These are phyloP conservation scores for Oophaga pumilio DNA, from an alignment of 2,113 vertebrate genomes.

Conservation along the genomic window DNA sequence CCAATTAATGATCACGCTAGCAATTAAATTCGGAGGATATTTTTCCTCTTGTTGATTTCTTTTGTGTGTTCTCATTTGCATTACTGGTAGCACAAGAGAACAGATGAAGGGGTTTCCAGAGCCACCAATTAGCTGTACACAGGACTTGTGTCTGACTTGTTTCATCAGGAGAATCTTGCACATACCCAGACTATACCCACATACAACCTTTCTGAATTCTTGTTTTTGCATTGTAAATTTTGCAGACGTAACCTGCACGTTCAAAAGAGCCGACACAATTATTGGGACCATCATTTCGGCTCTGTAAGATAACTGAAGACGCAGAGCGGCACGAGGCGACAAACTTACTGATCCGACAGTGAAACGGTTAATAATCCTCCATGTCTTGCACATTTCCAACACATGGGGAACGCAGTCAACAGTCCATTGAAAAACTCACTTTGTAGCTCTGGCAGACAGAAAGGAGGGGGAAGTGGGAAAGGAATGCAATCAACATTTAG, in stretches of 20 bases:
- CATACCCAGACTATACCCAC: neutral
- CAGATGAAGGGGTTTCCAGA: conserved; percentile 5
- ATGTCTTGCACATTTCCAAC: conserved; percentile 5
- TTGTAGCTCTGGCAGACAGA: neutral
- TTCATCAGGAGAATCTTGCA: neutral
- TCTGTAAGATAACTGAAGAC: neutral
- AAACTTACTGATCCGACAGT: neutral
- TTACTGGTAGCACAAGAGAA: conserved; percentile 42
- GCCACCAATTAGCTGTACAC: conserved; percentile 34
- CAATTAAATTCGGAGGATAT: conserved; percentile 31
- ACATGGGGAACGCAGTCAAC: conserved; percentile 9
- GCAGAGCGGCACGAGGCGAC: neutral
- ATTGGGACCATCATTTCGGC: no score
- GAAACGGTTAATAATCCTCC: conserved; percentile 1
- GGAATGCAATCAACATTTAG: conserved; percentile 20
- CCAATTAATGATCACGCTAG: conserved; percentile 44
- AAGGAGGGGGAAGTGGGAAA: neutral
- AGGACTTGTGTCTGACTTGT: neutral
- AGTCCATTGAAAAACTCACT: conserved; percentile 16
- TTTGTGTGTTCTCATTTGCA: conserved; percentile 34
- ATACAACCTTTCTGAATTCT: neutral
- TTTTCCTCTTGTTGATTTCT: conserved; percentile 39
- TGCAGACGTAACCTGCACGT: neutral
- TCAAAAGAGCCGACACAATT: neutral
- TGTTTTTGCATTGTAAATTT: neutral